Percentiles rank a stretch among this genome's conserved stretches.
These are phyloP conservation scores for Acanthisitta chloris DNA, from an alignment of 2,113 vertebrate species.

Conservation along the genomic window DNA sequence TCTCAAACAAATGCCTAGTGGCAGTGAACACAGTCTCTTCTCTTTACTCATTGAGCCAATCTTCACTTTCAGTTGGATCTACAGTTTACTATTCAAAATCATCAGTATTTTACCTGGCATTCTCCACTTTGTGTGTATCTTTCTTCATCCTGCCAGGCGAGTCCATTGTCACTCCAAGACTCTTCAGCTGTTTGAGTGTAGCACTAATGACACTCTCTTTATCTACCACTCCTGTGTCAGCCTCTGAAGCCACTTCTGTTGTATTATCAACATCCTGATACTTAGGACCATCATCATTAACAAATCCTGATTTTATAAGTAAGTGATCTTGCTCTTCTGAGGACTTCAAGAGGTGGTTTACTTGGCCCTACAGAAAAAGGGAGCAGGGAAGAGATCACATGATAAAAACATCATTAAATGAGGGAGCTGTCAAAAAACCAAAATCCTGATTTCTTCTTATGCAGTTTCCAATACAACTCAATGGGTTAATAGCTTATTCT, in stretches of 20 bases:
- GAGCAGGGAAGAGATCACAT: not conserved
- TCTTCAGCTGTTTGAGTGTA: conserved; percentile 86
- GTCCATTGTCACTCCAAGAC: conserved; percentile 83
- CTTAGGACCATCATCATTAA: not conserved
- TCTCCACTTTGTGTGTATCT: conserved; percentile 77
- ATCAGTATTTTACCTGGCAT: conserved; percentile 80
- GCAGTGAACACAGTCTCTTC: not conserved
- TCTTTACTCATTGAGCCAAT: not conserved
- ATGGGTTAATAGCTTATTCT: not conserved
- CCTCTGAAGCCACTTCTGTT: conserved; percentile 23
- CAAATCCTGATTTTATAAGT: conserved; percentile 35
- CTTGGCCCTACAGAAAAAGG: conserved; percentile 80
- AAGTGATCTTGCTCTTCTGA: conserved; percentile 48
- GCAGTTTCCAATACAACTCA: not conserved
- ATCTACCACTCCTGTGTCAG: not conserved
- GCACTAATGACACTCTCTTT: conserved; percentile 81
- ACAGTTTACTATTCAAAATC: not conserved
- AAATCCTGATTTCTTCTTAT: not conserved
- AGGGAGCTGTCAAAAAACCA: not conserved
- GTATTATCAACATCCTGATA: not conserved
- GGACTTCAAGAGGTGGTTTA: conserved; percentile 83
- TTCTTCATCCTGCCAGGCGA: conserved; percentile 62
- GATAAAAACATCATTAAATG: not conserved
- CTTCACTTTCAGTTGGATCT: not conserved
- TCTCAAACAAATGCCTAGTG: not conserved